phyloP scores from a whole-genome alignment of 2,797 vertebrate genomes.

The Silurus aristotelis region DNA sequence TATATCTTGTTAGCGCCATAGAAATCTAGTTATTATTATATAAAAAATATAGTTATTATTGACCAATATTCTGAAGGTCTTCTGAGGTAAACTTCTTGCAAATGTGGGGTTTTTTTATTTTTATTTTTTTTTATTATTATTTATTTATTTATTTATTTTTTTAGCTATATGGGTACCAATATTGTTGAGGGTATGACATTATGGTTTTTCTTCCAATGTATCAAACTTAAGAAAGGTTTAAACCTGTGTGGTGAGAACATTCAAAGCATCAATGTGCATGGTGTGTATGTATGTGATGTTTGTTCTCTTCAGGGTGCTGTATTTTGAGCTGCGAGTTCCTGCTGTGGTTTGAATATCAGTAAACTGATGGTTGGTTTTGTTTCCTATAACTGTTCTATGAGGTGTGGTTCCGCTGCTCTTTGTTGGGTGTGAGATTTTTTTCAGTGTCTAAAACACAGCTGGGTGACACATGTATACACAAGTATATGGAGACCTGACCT shows the following conservation, averaged over 20 bases:
- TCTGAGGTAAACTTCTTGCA: background rate
- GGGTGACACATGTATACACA: too few relatives aligned
- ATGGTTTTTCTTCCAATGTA: background rate
- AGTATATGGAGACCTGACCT: too few relatives aligned
- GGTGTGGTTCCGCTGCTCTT: slow-evolving; percentile 25
- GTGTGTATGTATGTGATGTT: background rate
- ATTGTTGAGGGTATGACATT: background rate
- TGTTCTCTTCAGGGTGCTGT: background rate
- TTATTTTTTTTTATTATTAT: background rate
- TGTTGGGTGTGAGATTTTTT: background rate
- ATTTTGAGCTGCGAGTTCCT: slow-evolving; percentile 9
- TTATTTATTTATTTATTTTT: too few relatives aligned
- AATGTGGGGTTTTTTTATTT: too few relatives aligned
- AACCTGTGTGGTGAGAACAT: background rate
- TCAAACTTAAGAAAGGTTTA: too few relatives aligned
- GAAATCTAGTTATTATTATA: too few relatives aligned
- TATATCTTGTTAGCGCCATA: background rate
- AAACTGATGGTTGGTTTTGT: slow-evolving; percentile 9
- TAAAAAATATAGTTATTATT: background rate
- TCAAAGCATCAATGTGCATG: background rate
- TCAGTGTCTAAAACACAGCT: background rate
- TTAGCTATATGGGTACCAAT: background rate
- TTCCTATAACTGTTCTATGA: background rate
- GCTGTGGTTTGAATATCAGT: slow-evolving; percentile 30
- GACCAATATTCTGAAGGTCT: background rate